Base-by-base conservation (phyloP, 2,888 invertebrate species). In the Eumacrocentrus americanus region DNA sequence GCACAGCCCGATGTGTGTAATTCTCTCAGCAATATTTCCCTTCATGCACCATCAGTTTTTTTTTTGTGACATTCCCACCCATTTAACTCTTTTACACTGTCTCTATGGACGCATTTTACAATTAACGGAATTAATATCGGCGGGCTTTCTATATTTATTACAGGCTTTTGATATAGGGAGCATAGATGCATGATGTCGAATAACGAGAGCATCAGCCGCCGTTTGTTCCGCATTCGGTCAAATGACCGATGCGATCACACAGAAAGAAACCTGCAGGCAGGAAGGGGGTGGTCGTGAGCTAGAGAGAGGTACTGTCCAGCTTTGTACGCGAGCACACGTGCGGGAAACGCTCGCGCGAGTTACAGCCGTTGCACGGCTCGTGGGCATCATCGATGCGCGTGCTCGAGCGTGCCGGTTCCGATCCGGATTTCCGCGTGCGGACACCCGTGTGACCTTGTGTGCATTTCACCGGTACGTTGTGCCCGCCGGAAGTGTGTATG, bases 391-490 rank as follows among this genome's bases (percentile, higher is more conserved):
- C 57, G 48, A 48, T 37, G 46, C 53, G 54, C 38, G 53, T 38
- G 56, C 47, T 60, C 64, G 51, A 57, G 58, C 61, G 62, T 65
- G 52, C 61, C 56, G 62, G 54, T 64, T 64, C 56, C 72, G 68
- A 67, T 73, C 72, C 75, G 76, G 76, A 78, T 74, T 74, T 77
- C 77, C 75, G 74, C 71, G 72, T 71, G 74, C 73, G 71, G 68
- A 72, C 70, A 72, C 71, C 71, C 75, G 71, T 71, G 69, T 72
- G 74, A 78, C 75, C 76, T 77, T 76, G 76, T 70, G 68, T 72
- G 40, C 44, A 55, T 51, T 53, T 50, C 40, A 40, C 12, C 20
- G 18, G 57, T 50, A 20, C 71, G 69, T 71, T 52, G 71, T 72
- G 67, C 60, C 60, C 65, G 58, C 66, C 64, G 73, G 69, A 70